phyloP scores from a whole-genome alignment of 2,888 invertebrate genomes.

The Altica lythri region DNA sequence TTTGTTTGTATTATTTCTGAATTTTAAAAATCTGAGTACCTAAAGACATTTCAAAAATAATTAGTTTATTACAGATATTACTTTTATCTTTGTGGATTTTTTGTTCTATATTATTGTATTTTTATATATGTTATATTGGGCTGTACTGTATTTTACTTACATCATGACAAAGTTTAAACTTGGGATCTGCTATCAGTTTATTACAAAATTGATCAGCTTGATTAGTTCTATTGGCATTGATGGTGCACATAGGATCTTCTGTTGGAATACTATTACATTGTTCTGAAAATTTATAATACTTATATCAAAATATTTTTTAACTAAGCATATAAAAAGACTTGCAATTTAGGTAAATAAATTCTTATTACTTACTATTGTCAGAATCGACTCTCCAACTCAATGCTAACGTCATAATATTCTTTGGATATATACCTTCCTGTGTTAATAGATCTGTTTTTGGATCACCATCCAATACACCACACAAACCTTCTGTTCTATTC shows the following conservation, averaged over 20 bases:
- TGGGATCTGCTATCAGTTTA: constrained; percentile 66
- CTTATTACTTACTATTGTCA: constrained; percentile 49
- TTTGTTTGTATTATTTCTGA: no score
- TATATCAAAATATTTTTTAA: no score
- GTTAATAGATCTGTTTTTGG: constrained; percentile 70
- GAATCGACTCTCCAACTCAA: constrained; percentile 64
- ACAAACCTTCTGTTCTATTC: constrained; percentile 82
- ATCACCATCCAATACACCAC: constrained; percentile 77
- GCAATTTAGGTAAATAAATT: no score
- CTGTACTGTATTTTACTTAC: no score
- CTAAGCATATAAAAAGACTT: no score
- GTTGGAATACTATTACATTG: constrained; percentile 62
- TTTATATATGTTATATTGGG: no score
- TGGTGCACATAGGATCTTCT: constrained; percentile 59
- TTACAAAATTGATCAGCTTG: constrained; percentile 67
- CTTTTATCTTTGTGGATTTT: no score
- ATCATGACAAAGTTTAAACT: constrained; percentile 65
- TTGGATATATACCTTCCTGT: constrained; percentile 61
- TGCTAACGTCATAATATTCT: constrained; percentile 60
- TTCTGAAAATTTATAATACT: no score
- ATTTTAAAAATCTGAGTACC: no score
- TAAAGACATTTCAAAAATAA: no score
- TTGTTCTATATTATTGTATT: no score
- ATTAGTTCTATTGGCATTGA: constrained; percentile 28
- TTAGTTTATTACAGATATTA: no score